A percentile compares a stretch with the other conserved stretches of the same genome.
These are phyloP conservation scores for Coenonympha arcania DNA, from an alignment of 2,888 invertebrate species.

Conservation along the genomic window DNA sequence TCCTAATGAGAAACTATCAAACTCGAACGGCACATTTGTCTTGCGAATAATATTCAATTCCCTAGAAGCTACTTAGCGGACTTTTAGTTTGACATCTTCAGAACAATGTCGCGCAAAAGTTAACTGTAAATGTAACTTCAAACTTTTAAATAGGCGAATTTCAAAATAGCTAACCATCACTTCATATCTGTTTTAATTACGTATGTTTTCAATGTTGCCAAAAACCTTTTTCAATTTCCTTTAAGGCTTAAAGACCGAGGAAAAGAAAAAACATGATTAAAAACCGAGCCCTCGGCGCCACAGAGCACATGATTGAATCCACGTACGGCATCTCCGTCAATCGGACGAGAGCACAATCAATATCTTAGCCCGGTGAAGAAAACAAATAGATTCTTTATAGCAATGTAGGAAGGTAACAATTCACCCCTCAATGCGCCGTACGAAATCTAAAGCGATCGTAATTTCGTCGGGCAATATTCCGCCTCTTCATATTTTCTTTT, in stretches of 20 bases:
- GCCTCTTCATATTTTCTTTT: conserved; percentile 71
- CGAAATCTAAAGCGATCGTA: conserved; percentile 71
- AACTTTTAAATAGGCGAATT: too few species aligned
- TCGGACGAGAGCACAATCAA: conserved; percentile 16
- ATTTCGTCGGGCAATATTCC: conserved; percentile 71
- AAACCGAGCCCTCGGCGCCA: conserved; percentile 10
- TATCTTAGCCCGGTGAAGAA: conserved; percentile 35
- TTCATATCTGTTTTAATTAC: not conserved
- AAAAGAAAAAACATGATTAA: conserved; percentile 14
- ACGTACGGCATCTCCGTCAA: conserved; percentile 15
- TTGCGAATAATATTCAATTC: conserved; percentile 65
- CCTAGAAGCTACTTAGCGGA: conserved; percentile 33
- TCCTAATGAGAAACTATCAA: conserved; percentile 66
- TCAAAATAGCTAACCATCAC: too few species aligned
- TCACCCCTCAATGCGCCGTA: conserved; percentile 67
- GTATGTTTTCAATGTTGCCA: not conserved
- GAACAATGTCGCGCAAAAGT: conserved; percentile 1
- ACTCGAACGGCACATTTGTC: conserved; percentile 61
- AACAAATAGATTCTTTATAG: conserved; percentile 69
- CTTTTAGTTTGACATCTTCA: conserved; percentile 22
- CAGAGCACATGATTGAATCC: conserved; percentile 16
- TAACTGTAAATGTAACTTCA: not conserved
- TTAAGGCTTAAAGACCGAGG: not conserved
- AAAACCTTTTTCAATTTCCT: conserved; percentile 2
- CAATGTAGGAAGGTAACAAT: conserved; percentile 69